Base-by-base conservation (phyloP, 2,797 vertebrate genomes). In the Typhlichthys subterraneus region DNA sequence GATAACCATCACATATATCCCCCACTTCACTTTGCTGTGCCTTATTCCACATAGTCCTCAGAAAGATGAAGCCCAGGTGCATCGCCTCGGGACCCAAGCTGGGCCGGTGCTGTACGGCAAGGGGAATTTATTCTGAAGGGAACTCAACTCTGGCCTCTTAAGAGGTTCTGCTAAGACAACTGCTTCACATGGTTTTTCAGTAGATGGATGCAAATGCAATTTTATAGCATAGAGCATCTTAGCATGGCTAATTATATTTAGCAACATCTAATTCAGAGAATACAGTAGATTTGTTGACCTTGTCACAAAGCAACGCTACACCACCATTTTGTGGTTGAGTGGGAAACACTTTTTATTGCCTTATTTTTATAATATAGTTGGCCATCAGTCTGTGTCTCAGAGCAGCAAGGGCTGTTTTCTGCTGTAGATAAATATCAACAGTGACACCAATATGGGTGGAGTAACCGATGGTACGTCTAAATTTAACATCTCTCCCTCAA, bases 11-110 rank as follows among this genome's bases (percentile, higher is more conserved):
- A 58, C 47, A 75, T 87, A 71, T 80, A 83, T 80, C 83, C 84
- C 81, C 80, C 69, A 77, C 85, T 88, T 80, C 83, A 89, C 81
- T 88, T 84, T 83, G 71, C 82, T 75, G 75, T 45, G 79, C 87
- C 69, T 82, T 81, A 83, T 78, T 85, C 85, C 89, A 86, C 87
- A 85, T 88, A 84, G 83, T 87, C 79, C 71, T 67, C 61, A 75
- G 72, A 82, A 69, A 90, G 88, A 91, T 88, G 86, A 88, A 90
- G 91, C 80, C 92, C 91, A 93, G 89, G 91, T 93, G 90, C 88
- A 90, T 89, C 65, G 90, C 89, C 91, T 89, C 85, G 63, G 91
- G 91, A 91, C 81, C 67, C 71, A 71, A 59, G 70, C 88, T 72
- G 59, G 59, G 85, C 82, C 77, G 82, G 83, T 85, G 81, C 77